Evolutionary conservation across 1,140 invertebrate species (phyloP).

Genomic region (Aphelenchoides avenae): DNA sequence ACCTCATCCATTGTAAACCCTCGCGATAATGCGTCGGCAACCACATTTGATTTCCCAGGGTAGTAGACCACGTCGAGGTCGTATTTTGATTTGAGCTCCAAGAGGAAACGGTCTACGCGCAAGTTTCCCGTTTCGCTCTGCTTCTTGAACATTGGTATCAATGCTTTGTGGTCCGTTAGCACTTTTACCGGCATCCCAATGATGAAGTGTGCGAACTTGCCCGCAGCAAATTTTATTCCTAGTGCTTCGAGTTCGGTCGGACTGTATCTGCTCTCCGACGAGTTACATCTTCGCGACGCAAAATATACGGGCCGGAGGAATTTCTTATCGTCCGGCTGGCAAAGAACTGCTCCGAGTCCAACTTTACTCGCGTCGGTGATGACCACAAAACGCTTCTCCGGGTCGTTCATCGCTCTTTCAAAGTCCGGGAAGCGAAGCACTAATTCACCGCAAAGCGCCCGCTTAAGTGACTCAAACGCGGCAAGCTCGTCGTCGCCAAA

Average conservation of each 20-base stretch:
- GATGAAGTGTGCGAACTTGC: slow-evolving; percentile 21
- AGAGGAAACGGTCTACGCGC: slow-evolving; percentile 9
- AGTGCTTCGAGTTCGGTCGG: slow-evolving; percentile 24
- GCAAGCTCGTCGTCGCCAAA: slow-evolving; percentile 8
- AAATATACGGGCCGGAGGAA: slow-evolving; percentile 18
- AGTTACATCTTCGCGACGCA: neutral
- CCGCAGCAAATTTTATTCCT: slow-evolving; percentile 11
- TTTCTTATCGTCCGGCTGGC: slow-evolving; percentile 28
- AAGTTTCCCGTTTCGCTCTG: slow-evolving; percentile 3
- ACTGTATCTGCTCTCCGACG: slow-evolving; percentile 13
- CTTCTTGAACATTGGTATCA: slow-evolving; percentile 11
- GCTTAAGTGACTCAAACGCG: slow-evolving; percentile 35
- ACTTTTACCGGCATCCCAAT: slow-evolving; percentile 3
- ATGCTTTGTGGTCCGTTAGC: slow-evolving; percentile 13
- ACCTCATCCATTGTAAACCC: neutral
- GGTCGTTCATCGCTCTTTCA: slow-evolving; percentile 1
- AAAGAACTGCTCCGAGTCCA: slow-evolving; percentile 33
- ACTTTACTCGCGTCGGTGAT: slow-evolving; percentile 33
- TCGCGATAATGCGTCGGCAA: slow-evolving; percentile 16
- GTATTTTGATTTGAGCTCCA: slow-evolving; percentile 11
- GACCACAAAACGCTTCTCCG: slow-evolving; percentile 27
- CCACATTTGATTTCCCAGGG: slow-evolving; percentile 15
- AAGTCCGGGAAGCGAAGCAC: slow-evolving; percentile 33
- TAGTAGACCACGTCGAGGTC: slow-evolving; percentile 7
- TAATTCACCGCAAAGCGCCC: slow-evolving; percentile 8